phyloP scores from a whole-genome alignment of 1,140 invertebrate genomes.

The Olivierus martensii region DNA sequence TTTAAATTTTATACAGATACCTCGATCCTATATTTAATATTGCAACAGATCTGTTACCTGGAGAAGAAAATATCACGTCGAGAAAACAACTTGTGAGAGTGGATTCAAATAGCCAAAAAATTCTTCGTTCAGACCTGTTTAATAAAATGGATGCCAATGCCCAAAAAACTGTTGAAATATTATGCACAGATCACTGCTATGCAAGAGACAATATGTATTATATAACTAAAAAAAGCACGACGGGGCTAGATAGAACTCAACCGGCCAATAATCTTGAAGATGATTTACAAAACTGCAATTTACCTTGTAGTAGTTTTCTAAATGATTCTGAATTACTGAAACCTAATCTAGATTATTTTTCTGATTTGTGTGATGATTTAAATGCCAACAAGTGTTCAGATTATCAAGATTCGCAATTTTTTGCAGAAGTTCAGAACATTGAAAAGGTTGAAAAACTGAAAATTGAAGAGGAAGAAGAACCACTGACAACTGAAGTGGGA shows the following conservation, averaged over 20 bases:
- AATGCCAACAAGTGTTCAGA: background rate
- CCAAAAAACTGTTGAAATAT: background rate
- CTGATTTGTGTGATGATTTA: background rate
- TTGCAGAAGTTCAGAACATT: background rate
- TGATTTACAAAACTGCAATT: too few relatives aligned
- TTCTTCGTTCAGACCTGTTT: too few relatives aligned
- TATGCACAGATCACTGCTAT: background rate
- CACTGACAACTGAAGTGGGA: background rate
- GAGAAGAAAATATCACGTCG: slow-evolving; percentile 37
- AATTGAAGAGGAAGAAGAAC: slow-evolving; percentile 3
- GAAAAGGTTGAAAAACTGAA: background rate
- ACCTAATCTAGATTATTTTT: background rate
- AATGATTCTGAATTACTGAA: background rate
- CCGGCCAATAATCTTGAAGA: background rate
- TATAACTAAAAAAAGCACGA: too few relatives aligned
- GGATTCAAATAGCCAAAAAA: background rate
- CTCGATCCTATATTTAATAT: slow-evolving; percentile 72
- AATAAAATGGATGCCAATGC: background rate
- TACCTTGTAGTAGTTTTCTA: too few relatives aligned
- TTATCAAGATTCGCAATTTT: background rate
- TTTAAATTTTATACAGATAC: slow-evolving; percentile 35
- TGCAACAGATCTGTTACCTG: slow-evolving; percentile 48
- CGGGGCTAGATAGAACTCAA: background rate
- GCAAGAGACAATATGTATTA: background rate
- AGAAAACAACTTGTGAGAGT: slow-evolving; percentile 1